Evolutionary conservation across 2,113 vertebrate genomes (phyloP).

Genomic region (Sebastes fasciatus): DNA sequence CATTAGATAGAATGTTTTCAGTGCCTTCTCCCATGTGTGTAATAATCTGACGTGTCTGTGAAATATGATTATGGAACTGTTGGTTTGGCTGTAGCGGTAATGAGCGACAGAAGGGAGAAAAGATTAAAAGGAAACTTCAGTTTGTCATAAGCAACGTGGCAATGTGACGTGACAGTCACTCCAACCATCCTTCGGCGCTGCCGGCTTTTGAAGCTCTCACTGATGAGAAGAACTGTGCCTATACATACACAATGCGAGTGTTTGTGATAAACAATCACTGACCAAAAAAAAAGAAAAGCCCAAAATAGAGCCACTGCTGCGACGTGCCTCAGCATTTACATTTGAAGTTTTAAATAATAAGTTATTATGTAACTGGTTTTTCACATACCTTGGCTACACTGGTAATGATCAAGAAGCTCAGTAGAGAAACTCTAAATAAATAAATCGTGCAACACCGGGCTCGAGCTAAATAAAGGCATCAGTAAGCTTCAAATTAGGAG

Average conservation of each 20-base stretch:
- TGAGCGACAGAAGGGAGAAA: conserved; percentile 2
- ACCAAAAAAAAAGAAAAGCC: not conserved
- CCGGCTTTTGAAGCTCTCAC: not conserved
- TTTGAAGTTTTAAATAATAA: not conserved
- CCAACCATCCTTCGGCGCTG: not conserved
- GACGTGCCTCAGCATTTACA: not conserved
- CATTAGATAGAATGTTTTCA: not conserved
- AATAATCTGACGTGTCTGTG: not conserved
- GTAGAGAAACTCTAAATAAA: not conserved
- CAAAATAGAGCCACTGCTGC: not conserved
- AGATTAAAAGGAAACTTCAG: conserved; percentile 14
- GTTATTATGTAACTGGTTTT: not conserved
- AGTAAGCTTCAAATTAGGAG: not conserved
- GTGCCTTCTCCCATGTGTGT: not conserved
- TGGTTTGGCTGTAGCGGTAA: conserved; percentile 2
- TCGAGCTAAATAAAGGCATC: not conserved
- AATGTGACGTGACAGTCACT: not conserved
- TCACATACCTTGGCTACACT: not conserved
- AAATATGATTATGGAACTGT: conserved; percentile 14
- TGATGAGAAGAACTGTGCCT: not conserved
- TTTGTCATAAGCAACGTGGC: not conserved
- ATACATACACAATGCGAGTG: not conserved
- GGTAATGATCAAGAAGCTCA: not conserved
- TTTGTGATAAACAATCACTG: not conserved
- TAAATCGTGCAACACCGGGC: not conserved